Evolutionary conservation across 2,888 invertebrate genomes (phyloP), one percentile per base, ranked within the genome.

Genomic region (Branchipolynoe longqiensis): DNA sequence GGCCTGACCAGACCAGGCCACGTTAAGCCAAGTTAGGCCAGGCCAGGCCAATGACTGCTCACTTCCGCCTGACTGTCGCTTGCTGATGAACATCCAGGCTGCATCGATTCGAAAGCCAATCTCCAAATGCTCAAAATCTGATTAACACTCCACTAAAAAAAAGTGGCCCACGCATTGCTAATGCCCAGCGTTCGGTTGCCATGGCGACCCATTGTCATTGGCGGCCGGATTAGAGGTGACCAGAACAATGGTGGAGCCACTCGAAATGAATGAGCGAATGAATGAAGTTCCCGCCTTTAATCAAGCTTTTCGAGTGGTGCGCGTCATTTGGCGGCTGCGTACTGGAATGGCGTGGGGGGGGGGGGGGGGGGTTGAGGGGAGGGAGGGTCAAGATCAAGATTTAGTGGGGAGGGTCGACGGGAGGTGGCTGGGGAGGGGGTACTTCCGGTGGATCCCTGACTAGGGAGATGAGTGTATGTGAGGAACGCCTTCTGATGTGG

Each of bases 61-160:
- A n/a, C n/a, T n/a, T n/a, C n/a, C n/a, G n/a, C n/a, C n/a, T n/a
- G n/a, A n/a, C n/a, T n/a, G n/a, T n/a, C n/a, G n/a, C n/a, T n/a
- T n/a, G n/a, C n/a, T n/a, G n/a, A n/a, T n/a, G n/a, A n/a, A n/a
- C n/a, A n/a, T n/a, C n/a, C n/a, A n/a, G n/a, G n/a, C n/a, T n/a
- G n/a, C n/a, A n/a, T n/a, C n/a, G n/a, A n/a, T n/a, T n/a, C n/a
- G n/a, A n/a, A 22, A 69, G n/a, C 36, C 69, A 69, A 69, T 69
- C 69, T 36, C 69, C 69, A 69, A 69, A 69, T 69, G 69, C 38
- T 69, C 69, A 69, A 69, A 69, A 69, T 69, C 69, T 69, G 69
- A 69, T 69, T 69, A 69, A 69, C 69, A 69, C 38, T 62, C 69
- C 6, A 12, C 38, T 18, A 33, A 69, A 69, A 69, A 18, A 62